These are phyloP conservation scores for Liparis tanakae DNA, from an alignment of 2,797 vertebrate genomes.

Conservation along the genomic window DNA sequence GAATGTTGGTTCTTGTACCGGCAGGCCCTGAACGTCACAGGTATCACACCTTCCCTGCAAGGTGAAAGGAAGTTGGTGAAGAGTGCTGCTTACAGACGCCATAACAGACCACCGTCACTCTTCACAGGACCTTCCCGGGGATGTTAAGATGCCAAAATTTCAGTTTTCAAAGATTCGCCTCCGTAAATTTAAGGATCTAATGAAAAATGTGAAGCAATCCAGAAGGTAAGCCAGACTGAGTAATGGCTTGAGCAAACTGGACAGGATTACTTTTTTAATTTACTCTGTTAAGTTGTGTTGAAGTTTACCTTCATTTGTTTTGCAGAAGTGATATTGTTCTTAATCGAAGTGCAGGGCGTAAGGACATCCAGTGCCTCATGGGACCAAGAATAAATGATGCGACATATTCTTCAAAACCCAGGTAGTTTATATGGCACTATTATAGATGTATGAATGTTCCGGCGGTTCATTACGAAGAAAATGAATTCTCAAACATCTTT, in stretches of 20 bases:
- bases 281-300: not conserved
- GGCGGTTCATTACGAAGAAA: not conserved
- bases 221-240: conserved; percentile 61
- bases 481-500: not conserved
- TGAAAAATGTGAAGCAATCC: conserved; percentile 60
- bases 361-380: conserved; percentile 49
- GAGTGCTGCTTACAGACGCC: conserved; percentile 2
- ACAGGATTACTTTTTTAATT: not conserved
- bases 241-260: not conserved
- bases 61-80: conserved; percentile 16
- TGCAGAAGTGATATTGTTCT: conserved; percentile 63
- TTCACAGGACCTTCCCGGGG: conserved; percentile 1
- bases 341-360: conserved; percentile 52
- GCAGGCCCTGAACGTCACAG: conserved; percentile 69
- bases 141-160: conserved; percentile 75
- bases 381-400: conserved; percentile 50
- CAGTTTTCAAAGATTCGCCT: conserved; percentile 73
- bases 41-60: conserved; percentile 19
- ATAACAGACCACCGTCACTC: not conserved
- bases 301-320: conserved; percentile 7
- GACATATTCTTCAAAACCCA: conserved; percentile 33
- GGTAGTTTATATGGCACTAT: conserved; percentile 41
- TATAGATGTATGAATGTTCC: not conserved
- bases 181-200: conserved; percentile 71
- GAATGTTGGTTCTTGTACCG: conserved; percentile 57